phyloP scores from a whole-genome alignment of 2,113 vertebrate species.

The Oncorhynchus clarkii region DNA sequence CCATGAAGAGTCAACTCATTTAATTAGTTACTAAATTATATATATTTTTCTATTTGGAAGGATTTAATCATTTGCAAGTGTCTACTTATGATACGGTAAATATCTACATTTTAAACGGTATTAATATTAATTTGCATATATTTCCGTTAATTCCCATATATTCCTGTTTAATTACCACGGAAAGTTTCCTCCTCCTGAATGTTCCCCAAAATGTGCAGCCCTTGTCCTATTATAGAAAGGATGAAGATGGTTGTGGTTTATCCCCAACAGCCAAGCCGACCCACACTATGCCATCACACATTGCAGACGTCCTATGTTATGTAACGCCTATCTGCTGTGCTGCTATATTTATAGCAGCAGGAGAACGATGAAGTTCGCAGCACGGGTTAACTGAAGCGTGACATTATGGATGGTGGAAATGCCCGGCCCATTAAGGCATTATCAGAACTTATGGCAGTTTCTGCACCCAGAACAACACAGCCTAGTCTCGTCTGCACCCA shows the following conservation, averaged over 20 bases:
- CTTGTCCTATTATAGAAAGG: background rate
- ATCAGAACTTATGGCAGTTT: background rate
- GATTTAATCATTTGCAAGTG: too few species aligned
- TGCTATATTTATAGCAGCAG: conserved; percentile 65
- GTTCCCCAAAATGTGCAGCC: too few species aligned
- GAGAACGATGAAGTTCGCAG: conserved; percentile 65
- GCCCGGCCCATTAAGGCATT: conserved; percentile 6
- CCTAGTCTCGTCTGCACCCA: too few species aligned
- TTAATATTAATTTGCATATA: too few species aligned
- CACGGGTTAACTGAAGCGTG: conserved; percentile 50
- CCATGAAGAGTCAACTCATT: too few species aligned
- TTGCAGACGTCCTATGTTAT: conserved; percentile 49
- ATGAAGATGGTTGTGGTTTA: conserved; percentile 30
- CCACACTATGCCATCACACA: background rate
- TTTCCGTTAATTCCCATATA: too few species aligned
- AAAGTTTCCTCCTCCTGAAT: too few species aligned
- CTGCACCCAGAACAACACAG: background rate
- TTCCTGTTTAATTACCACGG: too few species aligned
- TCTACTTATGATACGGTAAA: too few species aligned
- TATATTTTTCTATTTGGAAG: too few species aligned
- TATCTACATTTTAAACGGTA: too few species aligned
- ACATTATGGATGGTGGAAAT: conserved; percentile 33
- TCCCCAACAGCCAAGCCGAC: conserved; percentile 44
- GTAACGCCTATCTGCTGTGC: conserved; percentile 46
- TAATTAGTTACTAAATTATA: too few species aligned